Conservation (phyloP, 2,797 vertebrate species). For the Neosilurus hyrtlii region DNA sequence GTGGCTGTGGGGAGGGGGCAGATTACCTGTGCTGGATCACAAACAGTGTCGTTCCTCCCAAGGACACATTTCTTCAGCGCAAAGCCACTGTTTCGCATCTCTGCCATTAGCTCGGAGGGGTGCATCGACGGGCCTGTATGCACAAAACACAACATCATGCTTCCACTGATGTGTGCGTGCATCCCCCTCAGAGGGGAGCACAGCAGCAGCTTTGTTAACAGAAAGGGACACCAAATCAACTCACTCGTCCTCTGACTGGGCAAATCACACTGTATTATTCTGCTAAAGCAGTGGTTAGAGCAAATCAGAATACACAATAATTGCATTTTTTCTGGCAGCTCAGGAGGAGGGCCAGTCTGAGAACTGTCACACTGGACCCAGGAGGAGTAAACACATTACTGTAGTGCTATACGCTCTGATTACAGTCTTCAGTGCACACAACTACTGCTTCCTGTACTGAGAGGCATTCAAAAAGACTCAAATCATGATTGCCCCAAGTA, state of each 20-base stretch:
- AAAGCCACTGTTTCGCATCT: conserved; percentile 99
- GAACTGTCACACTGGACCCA: conserved; percentile 78
- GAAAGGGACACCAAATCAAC: conserved; percentile 97
- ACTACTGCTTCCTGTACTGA: conserved; percentile 28
- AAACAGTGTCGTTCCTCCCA: conserved; percentile 93
- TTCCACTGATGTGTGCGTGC: conserved; percentile 87
- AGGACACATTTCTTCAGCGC: conserved; percentile 99
- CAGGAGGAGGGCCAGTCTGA: conserved; percentile 81
- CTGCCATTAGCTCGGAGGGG: conserved; percentile 99
- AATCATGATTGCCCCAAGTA: conserved; percentile 19
- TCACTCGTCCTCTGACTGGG: conserved; percentile 98
- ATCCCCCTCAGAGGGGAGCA: conserved; percentile 87
- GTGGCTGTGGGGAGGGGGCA: conserved; percentile 55
- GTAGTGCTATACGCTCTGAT: conserved; percentile 68
- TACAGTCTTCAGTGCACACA: conserved; percentile 53
- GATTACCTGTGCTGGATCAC: conserved; percentile 98
- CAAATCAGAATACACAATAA: conserved; percentile 95
- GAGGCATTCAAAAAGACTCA: conserved; percentile 2
- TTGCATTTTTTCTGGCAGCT: conserved; percentile 85
- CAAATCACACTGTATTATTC: conserved; percentile 98
- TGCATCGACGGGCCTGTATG: conserved; percentile 99
- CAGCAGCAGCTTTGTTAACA: conserved; percentile 96
- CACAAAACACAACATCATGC: conserved; percentile 95
- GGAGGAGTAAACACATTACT: conserved; percentile 71
- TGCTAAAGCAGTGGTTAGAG: conserved; percentile 89